Evolutionary conservation across 1,140 invertebrate species (phyloP).

Genomic region (Thaumetopoea pityocampa): DNA sequence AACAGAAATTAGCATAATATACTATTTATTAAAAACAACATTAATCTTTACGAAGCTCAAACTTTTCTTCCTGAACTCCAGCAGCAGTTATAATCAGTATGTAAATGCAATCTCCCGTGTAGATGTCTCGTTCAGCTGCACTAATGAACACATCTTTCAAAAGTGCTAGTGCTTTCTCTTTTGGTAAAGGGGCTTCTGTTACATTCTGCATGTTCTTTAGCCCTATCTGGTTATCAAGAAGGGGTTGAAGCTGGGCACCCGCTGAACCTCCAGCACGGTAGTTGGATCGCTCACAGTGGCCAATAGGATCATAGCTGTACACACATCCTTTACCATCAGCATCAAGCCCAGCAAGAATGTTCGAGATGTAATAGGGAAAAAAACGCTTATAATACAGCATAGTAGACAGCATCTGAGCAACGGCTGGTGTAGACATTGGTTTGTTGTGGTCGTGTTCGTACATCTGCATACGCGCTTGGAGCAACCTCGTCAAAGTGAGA

Average conservation of each 20-base stretch:
- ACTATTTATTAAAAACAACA: conserved; percentile 37
- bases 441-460: conserved; percentile 97
- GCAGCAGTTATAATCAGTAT: conserved; percentile 95
- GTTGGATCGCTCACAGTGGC: conserved; percentile 88
- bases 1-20: conserved; percentile 9
- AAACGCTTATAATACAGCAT: conserved; percentile 98
- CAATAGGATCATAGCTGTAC: conserved; percentile 98
- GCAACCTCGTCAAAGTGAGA: conserved; percentile 91
- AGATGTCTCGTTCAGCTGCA: conserved; percentile 97
- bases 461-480: conserved; percentile 94
- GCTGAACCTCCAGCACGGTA: conserved; percentile 92
- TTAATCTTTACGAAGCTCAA: conserved; percentile 88
- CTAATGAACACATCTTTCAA: conserved; percentile 98
- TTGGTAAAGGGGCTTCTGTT: conserved; percentile 77
- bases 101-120: conserved; percentile 94
- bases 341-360: conserved; percentile 94
- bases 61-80: conserved; percentile 84
- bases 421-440: conserved; percentile 92
- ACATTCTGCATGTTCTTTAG: conserved; percentile 88
- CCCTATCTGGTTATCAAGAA: conserved; percentile 94
- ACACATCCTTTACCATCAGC: conserved; percentile 93
- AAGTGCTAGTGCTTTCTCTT: conserved; percentile 88
- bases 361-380: conserved; percentile 98
- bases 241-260: conserved; percentile 86
- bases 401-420: conserved; percentile 96